Evolutionary conservation across 2,797 vertebrate genomes (phyloP).

Genomic region (Bradypodion pumilum): DNA sequence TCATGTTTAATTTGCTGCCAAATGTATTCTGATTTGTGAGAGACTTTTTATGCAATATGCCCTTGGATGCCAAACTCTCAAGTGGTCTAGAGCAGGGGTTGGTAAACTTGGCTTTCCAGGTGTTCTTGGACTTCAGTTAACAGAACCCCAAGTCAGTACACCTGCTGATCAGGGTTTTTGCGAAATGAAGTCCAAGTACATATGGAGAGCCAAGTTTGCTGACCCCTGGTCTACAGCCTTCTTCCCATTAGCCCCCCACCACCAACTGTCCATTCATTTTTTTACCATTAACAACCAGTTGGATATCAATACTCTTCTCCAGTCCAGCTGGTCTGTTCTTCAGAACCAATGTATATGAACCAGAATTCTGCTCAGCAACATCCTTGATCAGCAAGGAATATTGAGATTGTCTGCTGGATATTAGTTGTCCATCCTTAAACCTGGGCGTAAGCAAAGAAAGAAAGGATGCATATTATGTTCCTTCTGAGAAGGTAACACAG

Average conservation of each 20-base stretch:
- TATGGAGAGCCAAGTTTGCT: too few relatives aligned
- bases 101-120: too few relatives aligned
- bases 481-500: background rate
- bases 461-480: background rate
- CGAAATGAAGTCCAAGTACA: too few relatives aligned
- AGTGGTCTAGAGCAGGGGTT: too few relatives aligned
- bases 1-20: background rate
- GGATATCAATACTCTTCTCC: conserved; percentile 83
- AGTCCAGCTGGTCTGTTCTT: conserved; percentile 83
- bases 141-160: too few relatives aligned
- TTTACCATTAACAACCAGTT: conserved; percentile 84
- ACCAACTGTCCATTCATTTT: rapidly evolving
- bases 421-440: conserved; percentile 89
- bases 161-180: too few relatives aligned
- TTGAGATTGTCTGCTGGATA: conserved; percentile 84
- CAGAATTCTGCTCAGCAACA: conserved; percentile 86
- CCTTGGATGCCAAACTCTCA: background rate
- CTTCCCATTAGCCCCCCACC: background rate
- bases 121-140: too few relatives aligned
- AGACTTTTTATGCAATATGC: background rate
- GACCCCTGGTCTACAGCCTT: too few relatives aligned
- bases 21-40: background rate
- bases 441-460: conserved; percentile 73
- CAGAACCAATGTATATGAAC: conserved; percentile 84
- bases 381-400: conserved; percentile 91